A percentile compares a stretch with the other conserved stretches of the same genome.
Evolutionary conservation across 2,888 invertebrate genomes (phyloP).

Genomic region (Apotomis turbidana): DNA sequence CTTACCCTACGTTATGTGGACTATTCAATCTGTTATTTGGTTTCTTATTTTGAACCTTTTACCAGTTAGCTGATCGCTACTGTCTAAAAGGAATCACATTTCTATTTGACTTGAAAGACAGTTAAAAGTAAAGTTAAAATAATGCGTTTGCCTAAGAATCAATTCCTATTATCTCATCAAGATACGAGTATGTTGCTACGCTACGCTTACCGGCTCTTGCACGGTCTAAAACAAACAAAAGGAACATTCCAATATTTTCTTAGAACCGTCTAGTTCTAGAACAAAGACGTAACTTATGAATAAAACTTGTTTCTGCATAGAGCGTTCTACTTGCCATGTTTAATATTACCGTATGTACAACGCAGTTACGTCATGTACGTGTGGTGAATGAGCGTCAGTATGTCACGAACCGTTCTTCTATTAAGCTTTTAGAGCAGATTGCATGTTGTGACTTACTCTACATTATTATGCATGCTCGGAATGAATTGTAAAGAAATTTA

Average conservation of each 20-base stretch:
- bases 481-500: background rate
- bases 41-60: too few species aligned
- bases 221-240: slow-evolving; percentile 1
- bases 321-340: slow-evolving; percentile 13
- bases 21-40: too few species aligned
- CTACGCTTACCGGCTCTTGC: background rate
- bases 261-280: background rate
- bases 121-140: too few species aligned
- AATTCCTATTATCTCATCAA: too few species aligned
- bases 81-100: too few species aligned
- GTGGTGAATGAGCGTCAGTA: slow-evolving; percentile 8
- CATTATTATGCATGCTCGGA: background rate
- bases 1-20: too few species aligned
- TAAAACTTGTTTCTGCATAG: slow-evolving; percentile 18
- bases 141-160: too few species aligned
- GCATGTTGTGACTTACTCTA: slow-evolving; percentile 1
- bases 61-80: too few species aligned
- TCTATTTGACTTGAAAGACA: too few species aligned
- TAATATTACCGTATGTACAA: slow-evolving; percentile 17
- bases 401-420: slow-evolving; percentile 7
- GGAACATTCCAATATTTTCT: slow-evolving; percentile 12
- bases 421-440: slow-evolving; percentile 16
- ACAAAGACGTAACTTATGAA: slow-evolving; percentile 17
- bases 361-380: slow-evolving; percentile 2
- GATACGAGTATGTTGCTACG: background rate